Evolutionary conservation across 2,113 vertebrate species (phyloP), one percentile per base, ranked within the genome.

Genomic region (Parus major): DNA sequence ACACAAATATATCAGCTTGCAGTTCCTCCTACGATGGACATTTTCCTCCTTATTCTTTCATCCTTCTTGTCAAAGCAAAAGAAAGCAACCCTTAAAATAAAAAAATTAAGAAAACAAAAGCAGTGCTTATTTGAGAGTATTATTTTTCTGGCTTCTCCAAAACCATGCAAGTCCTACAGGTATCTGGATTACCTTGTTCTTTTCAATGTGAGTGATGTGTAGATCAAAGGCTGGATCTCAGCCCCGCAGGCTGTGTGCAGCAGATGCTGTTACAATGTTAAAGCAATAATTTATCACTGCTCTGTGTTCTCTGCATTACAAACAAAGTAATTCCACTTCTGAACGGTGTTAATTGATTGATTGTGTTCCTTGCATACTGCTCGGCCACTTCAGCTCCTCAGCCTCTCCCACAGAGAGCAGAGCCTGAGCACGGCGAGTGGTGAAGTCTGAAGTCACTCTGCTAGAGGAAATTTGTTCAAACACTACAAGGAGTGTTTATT

Each of bases 241-340:
- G 78, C 71, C 73, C 92, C 11, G 18, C 65, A 90, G 87, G 86
- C 87, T 92, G 63, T 31, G 77, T 56, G 78, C 91, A 95, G 82
- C 91, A 94, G 89, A 91, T 95, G 84, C 47, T 86, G n/a, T 55
- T 80, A 36, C 52, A 15, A 31, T 64, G 71, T 77, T 89, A 52
- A 76, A 94, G 65, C 52, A 94, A 91, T 93, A 92, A 94, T 96
- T 95, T 84, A 87, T 92, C 88, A 35, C 27, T 82, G 36, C 66
- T 75, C 16, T 57, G 47, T 53, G 82, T 61, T 86, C 77, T 84
- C 57, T 86, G 86, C 65, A 46, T 72, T 50, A 7, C 57, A 82
- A 88, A 56, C 72, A 46, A 85, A 41, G 39, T 12, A 17, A 86
- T 90, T 83, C 88, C 47, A 36, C 24, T 81, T 80, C 42, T 41